Conservation (phyloP, 2,797 vertebrate species). For the Gambelia wislizenii region DNA sequence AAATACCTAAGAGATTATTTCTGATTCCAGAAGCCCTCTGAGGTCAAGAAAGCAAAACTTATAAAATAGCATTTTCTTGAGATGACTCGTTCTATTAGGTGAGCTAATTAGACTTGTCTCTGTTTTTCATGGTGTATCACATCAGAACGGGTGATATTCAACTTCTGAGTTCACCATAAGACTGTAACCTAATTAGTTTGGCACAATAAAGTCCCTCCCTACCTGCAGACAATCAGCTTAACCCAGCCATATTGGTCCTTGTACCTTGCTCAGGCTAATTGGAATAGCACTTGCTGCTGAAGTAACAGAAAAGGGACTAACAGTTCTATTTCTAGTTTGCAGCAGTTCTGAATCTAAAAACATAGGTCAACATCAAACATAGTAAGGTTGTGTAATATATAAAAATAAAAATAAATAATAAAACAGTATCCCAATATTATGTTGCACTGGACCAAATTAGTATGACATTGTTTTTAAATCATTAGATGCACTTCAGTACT, state of each 20-base stretch:
- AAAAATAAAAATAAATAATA: background rate
- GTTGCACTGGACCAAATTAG: background rate
- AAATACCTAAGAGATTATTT: no score
- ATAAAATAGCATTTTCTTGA: background rate
- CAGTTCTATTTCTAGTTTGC: background rate
- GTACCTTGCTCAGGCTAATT: background rate
- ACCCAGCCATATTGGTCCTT: background rate
- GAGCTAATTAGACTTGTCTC: constrained; percentile 12
- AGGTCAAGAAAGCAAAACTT: constrained; percentile 15
- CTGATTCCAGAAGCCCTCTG: background rate
- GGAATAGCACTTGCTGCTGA: background rate
- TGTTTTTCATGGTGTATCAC: background rate
- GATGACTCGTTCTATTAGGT: background rate
- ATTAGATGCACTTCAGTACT: background rate
- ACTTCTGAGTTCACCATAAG: constrained; percentile 13
- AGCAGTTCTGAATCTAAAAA: background rate
- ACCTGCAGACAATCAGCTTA: background rate
- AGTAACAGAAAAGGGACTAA: background rate
- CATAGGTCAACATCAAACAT: background rate
- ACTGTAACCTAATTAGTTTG: constrained; percentile 18
- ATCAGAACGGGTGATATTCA: constrained; percentile 9
- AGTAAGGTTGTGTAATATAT: background rate
- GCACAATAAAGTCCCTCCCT: background rate
- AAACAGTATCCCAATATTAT: background rate
- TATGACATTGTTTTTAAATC: background rate